Conservation (phyloP, 2,113 vertebrate genomes). For the Ranitomeya imitator region DNA sequence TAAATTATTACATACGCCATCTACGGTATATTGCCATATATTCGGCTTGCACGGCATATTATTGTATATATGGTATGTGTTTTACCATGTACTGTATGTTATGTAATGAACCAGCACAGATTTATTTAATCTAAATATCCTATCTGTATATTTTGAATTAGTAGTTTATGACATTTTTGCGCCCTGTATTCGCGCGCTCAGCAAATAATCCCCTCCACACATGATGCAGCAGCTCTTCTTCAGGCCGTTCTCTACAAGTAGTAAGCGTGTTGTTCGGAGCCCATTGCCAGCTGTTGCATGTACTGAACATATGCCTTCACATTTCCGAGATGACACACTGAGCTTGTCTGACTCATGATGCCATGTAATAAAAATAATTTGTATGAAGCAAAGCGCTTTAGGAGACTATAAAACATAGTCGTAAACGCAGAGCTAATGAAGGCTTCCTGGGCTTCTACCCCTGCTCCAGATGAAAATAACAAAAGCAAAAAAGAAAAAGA, state of each 20-base stretch:
- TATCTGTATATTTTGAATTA: no score
- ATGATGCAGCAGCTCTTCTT: neutral
- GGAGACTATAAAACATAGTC: constrained; percentile 51
- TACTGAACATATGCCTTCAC: constrained; percentile 39
- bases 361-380: constrained; percentile 57
- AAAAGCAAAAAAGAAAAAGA: constrained; percentile 3
- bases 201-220: neutral
- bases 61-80: no score
- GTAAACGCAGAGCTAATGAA: constrained; percentile 49
- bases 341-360: constrained; percentile 49
- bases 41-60: no score
- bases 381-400: constrained; percentile 49
- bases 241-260: neutral
- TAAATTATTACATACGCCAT: no score
- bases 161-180: no score
- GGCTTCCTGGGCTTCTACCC: constrained; percentile 23
- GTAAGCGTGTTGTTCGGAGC: constrained; percentile 10
- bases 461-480: constrained; percentile 39
- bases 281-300: constrained; percentile 48
- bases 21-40: no score
- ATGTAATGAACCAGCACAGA: no score
- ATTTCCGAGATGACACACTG: constrained; percentile 45
- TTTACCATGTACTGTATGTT: no score
- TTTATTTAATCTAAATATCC: no score
- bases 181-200: neutral